Conservation (phyloP, 2,113 vertebrate genomes). For the Lagenorhynchus albirostris region DNA sequence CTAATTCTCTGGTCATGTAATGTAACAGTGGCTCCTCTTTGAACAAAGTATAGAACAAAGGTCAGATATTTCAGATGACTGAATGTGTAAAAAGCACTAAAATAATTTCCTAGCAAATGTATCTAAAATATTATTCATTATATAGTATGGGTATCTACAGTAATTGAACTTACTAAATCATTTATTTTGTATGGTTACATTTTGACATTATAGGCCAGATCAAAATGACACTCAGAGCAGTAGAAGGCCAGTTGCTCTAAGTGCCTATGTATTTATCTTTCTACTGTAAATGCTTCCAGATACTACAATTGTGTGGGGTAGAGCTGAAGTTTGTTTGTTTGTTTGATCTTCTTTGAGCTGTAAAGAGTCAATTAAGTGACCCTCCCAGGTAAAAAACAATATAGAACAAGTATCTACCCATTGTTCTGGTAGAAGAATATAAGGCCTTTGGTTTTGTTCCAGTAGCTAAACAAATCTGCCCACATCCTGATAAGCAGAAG, state of each 20-base stretch:
- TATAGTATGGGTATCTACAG: not conserved
- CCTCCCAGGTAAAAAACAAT: not conserved
- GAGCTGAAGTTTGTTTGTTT: not conserved
- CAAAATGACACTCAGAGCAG: not conserved
- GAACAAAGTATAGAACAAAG: not conserved
- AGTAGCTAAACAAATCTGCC: not conserved
- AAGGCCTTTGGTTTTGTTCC: not conserved
- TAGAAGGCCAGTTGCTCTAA: not conserved
- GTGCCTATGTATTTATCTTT: not conserved
- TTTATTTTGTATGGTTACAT: slow-evolving; percentile 1
- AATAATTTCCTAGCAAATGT: slow-evolving; percentile 16
- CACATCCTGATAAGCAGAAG: not conserved
- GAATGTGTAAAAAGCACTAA: not conserved
- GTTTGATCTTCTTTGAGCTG: not conserved
- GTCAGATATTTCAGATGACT: slow-evolving; percentile 17
- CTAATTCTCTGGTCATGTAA: not conserved
- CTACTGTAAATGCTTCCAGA: not conserved
- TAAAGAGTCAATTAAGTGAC: not conserved
- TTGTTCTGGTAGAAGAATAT: not conserved
- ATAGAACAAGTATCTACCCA: not conserved
- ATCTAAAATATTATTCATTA: slow-evolving; percentile 37
- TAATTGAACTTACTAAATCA: slow-evolving; percentile 9
- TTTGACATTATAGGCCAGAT: not conserved
- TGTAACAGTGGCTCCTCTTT: not conserved
- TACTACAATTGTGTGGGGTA: not conserved